Base-by-base conservation (phyloP, 2,113 vertebrate species). In the Zosterops pallidus region DNA sequence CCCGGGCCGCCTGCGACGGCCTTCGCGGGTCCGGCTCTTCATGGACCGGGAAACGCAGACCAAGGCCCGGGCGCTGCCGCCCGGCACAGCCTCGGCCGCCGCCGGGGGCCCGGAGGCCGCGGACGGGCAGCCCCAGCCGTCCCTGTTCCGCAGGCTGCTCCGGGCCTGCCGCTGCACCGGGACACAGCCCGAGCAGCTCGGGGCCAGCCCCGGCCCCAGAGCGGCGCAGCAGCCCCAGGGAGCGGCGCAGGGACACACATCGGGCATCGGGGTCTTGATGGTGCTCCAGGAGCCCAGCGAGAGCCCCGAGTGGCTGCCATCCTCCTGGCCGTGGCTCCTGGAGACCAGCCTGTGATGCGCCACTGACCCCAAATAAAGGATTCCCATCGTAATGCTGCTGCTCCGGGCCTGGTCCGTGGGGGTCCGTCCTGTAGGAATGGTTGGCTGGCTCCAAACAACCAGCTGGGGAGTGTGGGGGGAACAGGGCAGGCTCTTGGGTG, bases 11-110 rank as follows among this genome's bases (percentile, higher is more conserved):
- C 9, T 18, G 28, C 57, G 35, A 68, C 28, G 6, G 1, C 3
- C 2, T 1, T 2, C 28, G 0, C 18, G 15, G 0, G 15, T 47
- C 10, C 59, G 50, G 14, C 59, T 56, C 2, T 22, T 23, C 50
- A 7, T 12, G 69, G 69, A 74, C 2, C 28, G 41, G 23, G 23
- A 19, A 10, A 18, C 19, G 23, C 82, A 84, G 69, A 55, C 69
- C 0, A 12, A 10, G 28, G 19, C 5, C 11, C 3, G 7, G 15
- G 28, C 3, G 28, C 41, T 14, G 69, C 18, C 19, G 9, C 41
- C 28, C 4, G 0, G 28, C 9, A 3, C 10, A 3, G 57, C 39
- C 57, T 0, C 67, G 1, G 37, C 41, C 15, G 41, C 2, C 4
- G 12, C 6, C n/a, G 6, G 1, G 2, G 14, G 1, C 11, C 11